Base-by-base conservation (phyloP, 2,888 invertebrate species). In the Drosophila setosimentum region DNA sequence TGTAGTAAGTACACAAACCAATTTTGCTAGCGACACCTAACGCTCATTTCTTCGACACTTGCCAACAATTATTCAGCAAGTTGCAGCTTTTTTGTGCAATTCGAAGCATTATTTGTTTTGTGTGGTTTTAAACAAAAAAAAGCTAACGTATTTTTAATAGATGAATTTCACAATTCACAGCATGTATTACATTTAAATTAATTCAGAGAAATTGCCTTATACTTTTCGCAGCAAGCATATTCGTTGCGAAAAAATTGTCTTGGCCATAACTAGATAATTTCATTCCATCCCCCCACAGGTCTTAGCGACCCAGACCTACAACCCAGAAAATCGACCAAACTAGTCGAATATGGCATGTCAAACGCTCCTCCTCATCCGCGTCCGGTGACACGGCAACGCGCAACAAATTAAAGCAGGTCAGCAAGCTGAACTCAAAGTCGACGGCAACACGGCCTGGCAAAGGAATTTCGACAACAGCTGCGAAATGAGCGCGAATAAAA, bases 401-500 rank as follows among this genome's bases (percentile, higher is more conserved):
- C 57, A 51, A 59, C 49, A 70, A 83, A 78, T 85, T 85, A 87
- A 87, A 87, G 83, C 87, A 87, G 87, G 90, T 89, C 87, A 87
- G 90, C 88, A 73, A 84, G 80, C 58, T 60, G 42, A 73, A 48
- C 29, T n/a, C 35, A 50, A 7, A 37, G 35, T 45, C 37, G 27
- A 40, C 24, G 10, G 32, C 35, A 54, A 33, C 35, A 51, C 10
- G 48, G 37, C 32, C 29, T 45, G 48, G 63, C 62, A 54, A 62
- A 73, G 74, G 78, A 80, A 79, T 78, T 82, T 59, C 57, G 30
- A 70, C 67, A 69, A 70, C 74, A 69, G 65, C 64, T 54, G 51
- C 64, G 33, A 65, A 70, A 96, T 96, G 96, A 95, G 94, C 92
- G 93, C 96, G 70, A 93, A 94, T 67, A 96, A 95, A 93, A 95